These are phyloP conservation scores for Drosophila formosana DNA, from an alignment of 2,888 invertebrate genomes.

Conservation along the genomic window DNA sequence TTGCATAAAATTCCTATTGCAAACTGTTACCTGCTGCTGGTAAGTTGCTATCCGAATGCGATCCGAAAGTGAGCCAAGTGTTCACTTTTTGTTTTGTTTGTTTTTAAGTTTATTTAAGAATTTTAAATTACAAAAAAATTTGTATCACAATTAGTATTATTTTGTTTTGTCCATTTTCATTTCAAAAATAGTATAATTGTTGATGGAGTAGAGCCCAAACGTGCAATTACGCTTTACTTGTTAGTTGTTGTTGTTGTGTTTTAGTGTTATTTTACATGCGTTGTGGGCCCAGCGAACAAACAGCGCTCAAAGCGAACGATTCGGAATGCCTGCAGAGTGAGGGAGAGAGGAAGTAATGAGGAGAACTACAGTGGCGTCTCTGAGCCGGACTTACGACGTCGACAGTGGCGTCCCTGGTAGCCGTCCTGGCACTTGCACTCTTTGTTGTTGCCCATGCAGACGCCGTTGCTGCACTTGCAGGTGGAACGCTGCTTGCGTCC, in stretches of 20 bases:
- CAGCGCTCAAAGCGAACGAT: conserved; percentile 41
- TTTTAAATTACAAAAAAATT: conserved; percentile 77
- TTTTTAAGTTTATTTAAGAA: conserved; percentile 64
- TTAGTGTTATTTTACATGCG: conserved; percentile 43
- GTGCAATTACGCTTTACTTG: conserved; percentile 8
- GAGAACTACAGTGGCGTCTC: not conserved
- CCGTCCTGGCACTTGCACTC: conserved; percentile 92
- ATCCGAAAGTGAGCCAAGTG: not conserved
- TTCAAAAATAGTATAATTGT: conserved; percentile 56
- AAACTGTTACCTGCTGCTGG: conserved; percentile 9
- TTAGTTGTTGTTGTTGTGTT: conserved; percentile 10
- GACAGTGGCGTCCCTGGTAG: conserved; percentile 93
- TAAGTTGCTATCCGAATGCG: not conserved
- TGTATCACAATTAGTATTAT: conserved; percentile 78
- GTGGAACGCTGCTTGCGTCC: conserved; percentile 90
- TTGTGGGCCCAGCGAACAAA: conserved; percentile 12
- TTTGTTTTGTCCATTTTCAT: conserved; percentile 64
- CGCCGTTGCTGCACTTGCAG: conserved; percentile 92
- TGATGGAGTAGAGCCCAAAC: conserved; percentile 38
- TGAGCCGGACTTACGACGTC: conserved; percentile 87
- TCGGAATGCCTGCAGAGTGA: conserved; percentile 14
- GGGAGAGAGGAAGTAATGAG: not conserved
- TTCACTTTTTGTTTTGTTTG: conserved; percentile 40
- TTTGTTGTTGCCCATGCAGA: conserved; percentile 89
- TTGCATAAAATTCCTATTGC: conserved; percentile 45